Base-by-base conservation (phyloP, 1,140 invertebrate genomes). In the Acromyrmex heyeri region DNA sequence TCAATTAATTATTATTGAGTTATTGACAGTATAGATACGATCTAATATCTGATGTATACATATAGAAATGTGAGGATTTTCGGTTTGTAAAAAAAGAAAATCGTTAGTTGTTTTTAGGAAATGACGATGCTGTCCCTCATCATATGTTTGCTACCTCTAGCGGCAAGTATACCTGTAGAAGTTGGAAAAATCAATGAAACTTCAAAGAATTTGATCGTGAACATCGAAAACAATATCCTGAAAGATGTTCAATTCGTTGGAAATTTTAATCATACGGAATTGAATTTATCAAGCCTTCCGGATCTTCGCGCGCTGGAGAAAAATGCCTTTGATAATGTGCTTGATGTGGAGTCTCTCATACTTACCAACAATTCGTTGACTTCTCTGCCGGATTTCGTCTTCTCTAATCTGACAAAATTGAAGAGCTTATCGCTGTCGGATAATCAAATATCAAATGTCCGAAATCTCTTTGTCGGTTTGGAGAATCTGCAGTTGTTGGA, bases 351-450 rank as follows among this genome's bases (percentile, higher is more conserved):
- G n/a, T 85, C 62, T 4, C 61, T 94, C 2, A 85, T 76, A 67
- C 57, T 94, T n/a, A 38, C 78, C 3, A 88, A 90, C 34, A 93
- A 93, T 57, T 86, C 76, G 0, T 30, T 93, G 2, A 70, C 59
- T 10, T 67, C 73, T 16, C 88, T 93, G 0, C 92, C 92, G 2
- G 83, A 90, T 1, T 90, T 86, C n/a, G 69, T 93, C 0, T 93
- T 93, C 77, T 88, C 91, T 1, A 91, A 93, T 67, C 50, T 93
- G 8, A 91, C 86, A 5, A 89, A 85, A 10, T 67, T 93, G 1
- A 73, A 88, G 30, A 72, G 44, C 12, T 24, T 93, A 1, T 91
- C 85, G 0, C 70, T 93, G 3, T 79, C 90, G 10, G 65, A 87
- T 5, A 93, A 93, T 70, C 70, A 89, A 7, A 83, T 93, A n/a